A percentile compares a stretch with the other conserved stretches of the same genome.
Conservation (phyloP, 2,797 vertebrate species). For the Poecilia velifera region DNA sequence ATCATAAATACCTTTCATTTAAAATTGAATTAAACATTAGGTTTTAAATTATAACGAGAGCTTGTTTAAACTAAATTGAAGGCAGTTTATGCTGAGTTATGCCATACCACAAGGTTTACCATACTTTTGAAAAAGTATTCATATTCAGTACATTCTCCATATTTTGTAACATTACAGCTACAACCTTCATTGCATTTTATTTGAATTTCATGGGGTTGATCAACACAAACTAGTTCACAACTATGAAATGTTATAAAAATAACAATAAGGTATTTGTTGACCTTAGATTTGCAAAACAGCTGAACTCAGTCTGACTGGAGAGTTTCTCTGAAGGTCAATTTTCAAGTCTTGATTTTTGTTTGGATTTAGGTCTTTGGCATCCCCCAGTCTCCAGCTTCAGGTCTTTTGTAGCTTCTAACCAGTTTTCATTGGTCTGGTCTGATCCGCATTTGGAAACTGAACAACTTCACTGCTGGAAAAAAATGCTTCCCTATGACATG, state of each 20-base stretch:
- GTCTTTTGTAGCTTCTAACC: not conserved
- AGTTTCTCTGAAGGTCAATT: not conserved
- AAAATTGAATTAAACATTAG: not conserved
- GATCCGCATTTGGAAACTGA: not conserved
- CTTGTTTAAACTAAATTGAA: not conserved
- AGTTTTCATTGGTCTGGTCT: not conserved
- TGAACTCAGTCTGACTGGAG: not conserved
- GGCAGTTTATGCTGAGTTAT: not conserved
- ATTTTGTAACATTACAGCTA: not conserved
- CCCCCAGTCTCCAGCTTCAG: not conserved
- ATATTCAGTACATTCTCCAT: not conserved
- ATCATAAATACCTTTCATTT: not conserved
- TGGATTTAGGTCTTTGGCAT: not conserved
- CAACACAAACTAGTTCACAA: not conserved
- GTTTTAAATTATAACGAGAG: not conserved
- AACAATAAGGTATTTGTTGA: not conserved
- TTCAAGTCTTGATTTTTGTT: not conserved
- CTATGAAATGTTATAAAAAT: not conserved
- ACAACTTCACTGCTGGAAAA: not conserved
- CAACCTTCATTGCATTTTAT: not conserved
- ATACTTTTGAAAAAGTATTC: not conserved
- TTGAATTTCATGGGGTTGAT: not conserved
- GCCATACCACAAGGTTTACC: too few species aligned
- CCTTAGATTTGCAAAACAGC: not conserved
- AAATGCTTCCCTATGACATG: too few species aligned